A percentile compares a stretch with the other conserved stretches of the same genome.
phyloP scores from a whole-genome alignment of 2,113 vertebrate species.

The Collichthys lucidus region DNA sequence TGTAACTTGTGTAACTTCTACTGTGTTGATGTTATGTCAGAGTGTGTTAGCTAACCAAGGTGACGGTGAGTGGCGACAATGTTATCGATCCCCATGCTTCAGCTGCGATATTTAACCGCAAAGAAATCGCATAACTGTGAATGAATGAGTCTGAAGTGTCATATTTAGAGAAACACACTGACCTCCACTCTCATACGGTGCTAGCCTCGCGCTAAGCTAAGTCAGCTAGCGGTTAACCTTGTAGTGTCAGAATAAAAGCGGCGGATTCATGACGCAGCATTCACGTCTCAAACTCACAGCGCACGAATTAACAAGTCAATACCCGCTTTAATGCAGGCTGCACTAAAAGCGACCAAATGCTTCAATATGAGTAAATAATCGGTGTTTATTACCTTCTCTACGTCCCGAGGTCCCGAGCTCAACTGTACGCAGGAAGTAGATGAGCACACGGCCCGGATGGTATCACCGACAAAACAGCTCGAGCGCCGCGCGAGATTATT shows the following conservation, averaged over 20 bases:
- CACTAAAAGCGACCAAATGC: not conserved
- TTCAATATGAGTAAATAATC: not conserved
- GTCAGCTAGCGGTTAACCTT: constrained; percentile 67
- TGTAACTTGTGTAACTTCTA: constrained; percentile 8
- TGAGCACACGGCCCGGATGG: constrained; percentile 49
- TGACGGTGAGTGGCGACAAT: not conserved
- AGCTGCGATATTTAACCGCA: not conserved
- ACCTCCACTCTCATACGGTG: constrained; percentile 53
- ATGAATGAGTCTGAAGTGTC: not conserved
- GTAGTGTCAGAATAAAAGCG: constrained; percentile 49
- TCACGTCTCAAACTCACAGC: rapidly evolving
- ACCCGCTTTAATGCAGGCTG: rapidly evolving
- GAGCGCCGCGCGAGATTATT: not conserved
- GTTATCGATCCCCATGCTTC: not conserved
- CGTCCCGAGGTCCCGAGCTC: constrained; percentile 55
- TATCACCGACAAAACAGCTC: not conserved
- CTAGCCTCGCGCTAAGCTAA: constrained; percentile 39
- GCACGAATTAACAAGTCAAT: rapidly evolving
- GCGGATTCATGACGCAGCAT: not conserved
- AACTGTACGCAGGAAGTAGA: constrained; percentile 65
- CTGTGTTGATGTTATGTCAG: constrained; percentile 54
- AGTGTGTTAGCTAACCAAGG: constrained; percentile 40
- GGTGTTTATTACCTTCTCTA: constrained; percentile 46
- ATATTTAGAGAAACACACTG: constrained; percentile 26
- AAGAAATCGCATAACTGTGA: not conserved